phyloP scores from a whole-genome alignment of 2,113 vertebrate species.

The Odontophorus gujanensis region DNA sequence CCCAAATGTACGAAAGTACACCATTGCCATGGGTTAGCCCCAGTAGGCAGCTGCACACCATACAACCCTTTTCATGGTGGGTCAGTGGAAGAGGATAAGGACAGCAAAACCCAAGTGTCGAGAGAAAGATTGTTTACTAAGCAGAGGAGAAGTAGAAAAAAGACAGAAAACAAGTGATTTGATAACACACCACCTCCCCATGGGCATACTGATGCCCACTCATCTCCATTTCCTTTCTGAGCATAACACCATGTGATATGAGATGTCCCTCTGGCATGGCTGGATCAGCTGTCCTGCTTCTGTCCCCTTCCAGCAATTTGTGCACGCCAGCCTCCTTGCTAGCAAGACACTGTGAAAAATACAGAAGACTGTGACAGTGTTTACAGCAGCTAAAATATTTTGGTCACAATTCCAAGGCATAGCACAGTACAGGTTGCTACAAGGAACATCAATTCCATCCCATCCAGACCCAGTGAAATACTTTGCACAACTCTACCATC shows the following conservation, averaged over 20 bases:
- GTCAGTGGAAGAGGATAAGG: background rate
- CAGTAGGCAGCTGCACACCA: background rate
- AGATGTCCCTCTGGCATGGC: background rate
- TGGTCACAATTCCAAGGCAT: background rate
- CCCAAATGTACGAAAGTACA: background rate
- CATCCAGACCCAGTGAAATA: background rate
- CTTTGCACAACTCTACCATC: background rate
- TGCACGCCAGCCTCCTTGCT: background rate
- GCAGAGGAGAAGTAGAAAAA: background rate
- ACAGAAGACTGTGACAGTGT: background rate
- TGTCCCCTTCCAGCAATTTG: background rate
- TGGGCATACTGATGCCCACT: background rate
- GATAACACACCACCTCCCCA: background rate
- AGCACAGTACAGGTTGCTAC: accelerated
- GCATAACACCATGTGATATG: background rate
- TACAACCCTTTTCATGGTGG: background rate
- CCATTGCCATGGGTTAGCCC: background rate
- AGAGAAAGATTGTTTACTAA: background rate
- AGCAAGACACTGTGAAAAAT: background rate
- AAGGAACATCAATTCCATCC: background rate
- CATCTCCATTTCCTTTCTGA: background rate
- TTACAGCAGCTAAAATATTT: background rate
- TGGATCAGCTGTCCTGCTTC: background rate
- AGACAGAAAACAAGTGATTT: background rate
- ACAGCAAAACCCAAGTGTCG: background rate